Evolutionary conservation across 2,113 vertebrate genomes (phyloP).

Genomic region (Irena cyanogastra): DNA sequence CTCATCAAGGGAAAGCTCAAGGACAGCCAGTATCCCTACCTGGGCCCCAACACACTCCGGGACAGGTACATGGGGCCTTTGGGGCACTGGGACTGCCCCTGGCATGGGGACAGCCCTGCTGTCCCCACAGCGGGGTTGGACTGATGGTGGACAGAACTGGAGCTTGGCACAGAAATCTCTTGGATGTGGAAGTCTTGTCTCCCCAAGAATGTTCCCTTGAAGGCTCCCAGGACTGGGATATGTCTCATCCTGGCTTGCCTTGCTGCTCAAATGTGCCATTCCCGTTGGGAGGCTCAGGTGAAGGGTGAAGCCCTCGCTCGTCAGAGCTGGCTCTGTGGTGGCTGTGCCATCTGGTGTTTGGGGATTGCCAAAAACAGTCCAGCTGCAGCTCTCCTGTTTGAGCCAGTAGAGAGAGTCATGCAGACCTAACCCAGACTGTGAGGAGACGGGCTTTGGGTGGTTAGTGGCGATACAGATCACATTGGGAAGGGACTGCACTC

Average conservation of each 20-base stretch:
- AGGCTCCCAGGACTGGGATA: not conserved
- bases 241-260: not conserved
- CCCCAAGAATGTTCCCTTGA: not conserved
- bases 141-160: not conserved
- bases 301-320: not conserved
- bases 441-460: not conserved
- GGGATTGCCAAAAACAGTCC: constrained; percentile 31
- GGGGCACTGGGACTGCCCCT: not conserved
- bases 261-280: not conserved
- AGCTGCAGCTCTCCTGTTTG: not conserved
- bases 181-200: not conserved
- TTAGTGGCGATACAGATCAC: not conserved
- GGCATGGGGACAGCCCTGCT: not conserved
- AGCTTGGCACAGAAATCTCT: not conserved
- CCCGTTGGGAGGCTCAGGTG: not conserved
- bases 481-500: not conserved
- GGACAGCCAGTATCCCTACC: constrained; percentile 91
- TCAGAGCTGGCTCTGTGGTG: not conserved
- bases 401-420: not conserved
- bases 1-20: constrained; percentile 94
- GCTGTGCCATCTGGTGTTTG: constrained; percentile 30
- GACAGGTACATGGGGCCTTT: constrained; percentile 67
- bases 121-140: not conserved
- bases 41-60: constrained; percentile 84
- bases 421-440: not conserved